A percentile compares a stretch with the other conserved stretches of the same genome.
These are phyloP conservation scores for Brienomyrus brachyistius DNA, from an alignment of 2,113 vertebrate genomes.

Conservation along the genomic window DNA sequence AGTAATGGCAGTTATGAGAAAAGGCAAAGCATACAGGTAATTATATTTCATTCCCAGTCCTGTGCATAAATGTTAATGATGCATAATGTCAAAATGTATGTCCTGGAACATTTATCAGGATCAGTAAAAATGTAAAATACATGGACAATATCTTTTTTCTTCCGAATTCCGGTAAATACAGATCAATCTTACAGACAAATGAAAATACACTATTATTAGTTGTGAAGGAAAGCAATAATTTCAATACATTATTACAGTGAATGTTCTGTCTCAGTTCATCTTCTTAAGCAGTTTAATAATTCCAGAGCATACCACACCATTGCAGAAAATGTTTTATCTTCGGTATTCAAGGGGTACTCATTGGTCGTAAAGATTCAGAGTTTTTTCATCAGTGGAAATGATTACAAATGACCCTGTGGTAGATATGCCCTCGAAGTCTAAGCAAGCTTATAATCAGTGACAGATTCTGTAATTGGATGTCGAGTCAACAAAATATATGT, in stretches of 20 bases:
- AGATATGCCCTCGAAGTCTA: background rate
- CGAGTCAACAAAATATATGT: background rate
- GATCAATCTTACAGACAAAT: slow-evolving; percentile 39
- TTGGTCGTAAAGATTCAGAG: background rate
- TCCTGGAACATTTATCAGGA: slow-evolving; percentile 37
- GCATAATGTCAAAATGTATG: slow-evolving; percentile 43
- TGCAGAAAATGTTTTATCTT: background rate
- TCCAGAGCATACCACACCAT: background rate
- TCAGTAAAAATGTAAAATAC: slow-evolving; percentile 32
- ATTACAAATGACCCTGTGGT: slow-evolving; percentile 1
- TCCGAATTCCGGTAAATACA: slow-evolving; percentile 12
- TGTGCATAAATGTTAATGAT: slow-evolving; percentile 39
- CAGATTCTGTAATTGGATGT: background rate
- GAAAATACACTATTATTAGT: background rate
- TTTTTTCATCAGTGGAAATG: background rate
- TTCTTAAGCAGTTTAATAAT: background rate
- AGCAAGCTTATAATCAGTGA: background rate
- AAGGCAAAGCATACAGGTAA: background rate
- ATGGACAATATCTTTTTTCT: background rate
- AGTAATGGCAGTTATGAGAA: background rate
- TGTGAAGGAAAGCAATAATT: background rate
- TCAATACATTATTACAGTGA: background rate
- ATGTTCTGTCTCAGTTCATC: background rate
- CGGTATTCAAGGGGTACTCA: background rate
- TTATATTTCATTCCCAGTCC: background rate